Evolutionary conservation across 2,888 invertebrate species (phyloP).

Genomic region (Tetheella fluctuosa): DNA sequence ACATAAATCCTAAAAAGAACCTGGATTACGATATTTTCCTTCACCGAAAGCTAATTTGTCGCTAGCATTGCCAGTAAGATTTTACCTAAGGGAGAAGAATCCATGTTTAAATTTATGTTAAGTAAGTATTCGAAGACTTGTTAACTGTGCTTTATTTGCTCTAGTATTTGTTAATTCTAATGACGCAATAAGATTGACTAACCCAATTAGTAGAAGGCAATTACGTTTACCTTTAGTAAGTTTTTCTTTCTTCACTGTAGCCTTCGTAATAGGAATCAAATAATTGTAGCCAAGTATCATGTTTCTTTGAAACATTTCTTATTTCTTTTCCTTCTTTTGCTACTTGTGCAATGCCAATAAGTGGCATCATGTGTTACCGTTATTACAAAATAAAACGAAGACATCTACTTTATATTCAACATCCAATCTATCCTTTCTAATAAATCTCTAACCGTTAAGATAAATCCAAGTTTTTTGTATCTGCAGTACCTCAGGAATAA

Average conservation of each 20-base stretch:
- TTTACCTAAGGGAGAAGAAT: too few species aligned
- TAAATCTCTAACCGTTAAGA: slow-evolving; percentile 2
- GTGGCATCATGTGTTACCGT: not conserved
- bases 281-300: not conserved
- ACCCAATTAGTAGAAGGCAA: not conserved
- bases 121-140: too few species aligned
- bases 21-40: too few species aligned
- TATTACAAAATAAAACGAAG: not conserved
- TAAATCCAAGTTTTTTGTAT: not conserved
- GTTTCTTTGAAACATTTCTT: not conserved
- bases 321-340: not conserved
- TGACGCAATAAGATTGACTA: not conserved
- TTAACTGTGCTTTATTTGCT: not conserved
- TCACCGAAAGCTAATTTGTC: too few species aligned
- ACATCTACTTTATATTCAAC: slow-evolving; percentile 2
- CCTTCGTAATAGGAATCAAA: not conserved
- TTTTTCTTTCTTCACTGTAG: not conserved
- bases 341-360: not conserved
- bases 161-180: not conserved
- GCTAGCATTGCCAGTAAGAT: too few species aligned
- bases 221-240: not conserved
- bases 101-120: too few species aligned
- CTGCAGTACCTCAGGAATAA: not conserved
- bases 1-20: too few species aligned
- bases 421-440: slow-evolving; percentile 3